Evolutionary conservation across 53 echinoderm and acorn worm species (phyloP).

Genomic region (Mesocentrotus franciscanus): DNA sequence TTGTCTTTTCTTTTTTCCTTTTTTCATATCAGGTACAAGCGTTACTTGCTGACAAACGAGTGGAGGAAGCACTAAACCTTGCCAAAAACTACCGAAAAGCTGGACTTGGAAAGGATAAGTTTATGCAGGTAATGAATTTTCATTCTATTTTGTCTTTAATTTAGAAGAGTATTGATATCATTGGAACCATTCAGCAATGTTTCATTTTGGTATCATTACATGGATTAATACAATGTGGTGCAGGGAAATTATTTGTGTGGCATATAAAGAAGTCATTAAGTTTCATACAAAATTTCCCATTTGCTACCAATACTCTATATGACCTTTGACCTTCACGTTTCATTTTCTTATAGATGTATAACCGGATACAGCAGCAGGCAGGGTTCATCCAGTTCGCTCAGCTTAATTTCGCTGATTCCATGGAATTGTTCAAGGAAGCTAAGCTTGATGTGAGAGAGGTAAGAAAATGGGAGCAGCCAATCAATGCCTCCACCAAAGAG

Average conservation of each 20-base stretch:
- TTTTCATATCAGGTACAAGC: constrained; percentile 81
- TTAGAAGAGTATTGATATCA: too few relatives aligned
- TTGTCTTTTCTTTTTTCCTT: not conserved
- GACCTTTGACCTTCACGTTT: not conserved
- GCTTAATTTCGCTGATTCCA: constrained; percentile 81
- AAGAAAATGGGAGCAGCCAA: constrained; percentile 21
- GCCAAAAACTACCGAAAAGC: constrained; percentile 92
- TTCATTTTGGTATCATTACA: too few relatives aligned
- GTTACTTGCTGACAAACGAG: constrained; percentile 86
- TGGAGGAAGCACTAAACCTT: constrained; percentile 88
- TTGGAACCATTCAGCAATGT: too few relatives aligned
- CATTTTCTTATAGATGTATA: constrained; percentile 75
- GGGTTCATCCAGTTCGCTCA: constrained; percentile 90
- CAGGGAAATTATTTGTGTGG: too few relatives aligned
- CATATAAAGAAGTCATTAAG: too few relatives aligned
- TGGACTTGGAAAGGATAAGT: constrained; percentile 89
- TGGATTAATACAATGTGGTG: too few relatives aligned
- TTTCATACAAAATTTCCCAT: too few relatives aligned
- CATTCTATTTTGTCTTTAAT: too few relatives aligned
- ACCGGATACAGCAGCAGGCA: constrained; percentile 91
- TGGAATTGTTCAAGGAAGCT: constrained; percentile 86
- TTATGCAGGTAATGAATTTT: constrained; percentile 74
- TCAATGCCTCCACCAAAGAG: not conserved
- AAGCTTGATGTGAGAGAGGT: constrained; percentile 96
- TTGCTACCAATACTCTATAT: too few relatives aligned